A percentile compares a stretch with the other conserved stretches of the same genome.
Conservation (phyloP, 2,797 vertebrate genomes). For the Uromys caudimaculatus region DNA sequence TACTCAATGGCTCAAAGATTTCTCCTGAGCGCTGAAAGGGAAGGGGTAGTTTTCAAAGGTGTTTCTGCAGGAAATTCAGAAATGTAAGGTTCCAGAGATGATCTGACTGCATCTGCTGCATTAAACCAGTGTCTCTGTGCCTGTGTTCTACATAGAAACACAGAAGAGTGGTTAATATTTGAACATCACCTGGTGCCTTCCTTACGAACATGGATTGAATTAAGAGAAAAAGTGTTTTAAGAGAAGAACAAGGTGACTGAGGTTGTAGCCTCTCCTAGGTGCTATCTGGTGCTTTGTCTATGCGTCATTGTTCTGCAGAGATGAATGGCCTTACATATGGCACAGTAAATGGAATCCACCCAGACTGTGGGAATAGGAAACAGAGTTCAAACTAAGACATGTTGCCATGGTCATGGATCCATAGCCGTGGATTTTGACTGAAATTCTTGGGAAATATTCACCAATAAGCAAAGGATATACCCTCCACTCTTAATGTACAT, state of each 20-base stretch:
- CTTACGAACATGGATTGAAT: not conserved
- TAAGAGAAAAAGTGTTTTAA: not conserved
- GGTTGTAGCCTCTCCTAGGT: not conserved
- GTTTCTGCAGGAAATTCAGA: slow-evolving; percentile 30
- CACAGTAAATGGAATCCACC: not conserved
- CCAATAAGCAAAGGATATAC: not conserved
- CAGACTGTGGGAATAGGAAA: not conserved
- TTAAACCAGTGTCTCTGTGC: not conserved
- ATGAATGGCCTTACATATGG: not conserved
- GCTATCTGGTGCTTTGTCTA: not conserved
- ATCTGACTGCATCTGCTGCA: not conserved
- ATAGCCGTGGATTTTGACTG: not conserved
- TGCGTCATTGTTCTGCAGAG: not conserved
- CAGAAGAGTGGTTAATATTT: slow-evolving; percentile 17
- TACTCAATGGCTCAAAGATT: not conserved
- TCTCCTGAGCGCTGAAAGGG: not conserved
- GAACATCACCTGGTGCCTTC: not conserved
- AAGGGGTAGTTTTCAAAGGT: not conserved
- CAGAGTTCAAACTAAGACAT: not conserved
- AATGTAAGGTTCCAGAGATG: not conserved
- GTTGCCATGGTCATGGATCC: not conserved
- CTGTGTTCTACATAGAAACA: not conserved
- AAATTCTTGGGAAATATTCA: not conserved
- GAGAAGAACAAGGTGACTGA: not conserved
- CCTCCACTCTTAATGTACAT: not conserved